A percentile compares a stretch with the other conserved stretches of the same genome.
Conservation (phyloP, 2,888 invertebrate genomes). For the Elysia crispata region DNA sequence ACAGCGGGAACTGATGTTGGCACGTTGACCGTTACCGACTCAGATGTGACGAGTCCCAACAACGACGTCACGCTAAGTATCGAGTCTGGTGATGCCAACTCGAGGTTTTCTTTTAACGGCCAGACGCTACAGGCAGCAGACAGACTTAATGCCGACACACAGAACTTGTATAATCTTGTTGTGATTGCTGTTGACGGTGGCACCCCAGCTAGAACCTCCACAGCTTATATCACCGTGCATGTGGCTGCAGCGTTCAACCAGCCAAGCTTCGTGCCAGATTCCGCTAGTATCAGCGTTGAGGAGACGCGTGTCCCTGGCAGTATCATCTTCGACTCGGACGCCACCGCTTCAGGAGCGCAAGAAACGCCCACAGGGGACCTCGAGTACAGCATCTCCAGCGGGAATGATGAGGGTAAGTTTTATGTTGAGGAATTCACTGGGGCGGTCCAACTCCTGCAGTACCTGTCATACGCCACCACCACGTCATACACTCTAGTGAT, state of each 20-base stretch:
- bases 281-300: not conserved
- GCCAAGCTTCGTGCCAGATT: not conserved
- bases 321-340: conserved; percentile 32
- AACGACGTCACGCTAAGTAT: conserved; percentile 59
- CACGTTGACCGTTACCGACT: conserved; percentile 52
- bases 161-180: conserved; percentile 18
- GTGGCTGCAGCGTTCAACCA: conserved; percentile 17
- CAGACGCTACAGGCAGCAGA: not conserved
- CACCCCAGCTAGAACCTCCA: conserved; percentile 52
- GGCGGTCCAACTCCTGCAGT: conserved; percentile 50
- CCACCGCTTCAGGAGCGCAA: conserved; percentile 22
- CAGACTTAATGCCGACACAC: conserved; percentile 10
- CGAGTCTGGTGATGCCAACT: conserved; percentile 25
- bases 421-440: conserved; percentile 58
- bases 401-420: conserved; percentile 58
- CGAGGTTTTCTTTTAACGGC: conserved; percentile 15
- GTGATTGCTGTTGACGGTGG: conserved; percentile 58
- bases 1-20: conserved; percentile 33
- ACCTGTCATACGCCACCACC: conserved; percentile 24
- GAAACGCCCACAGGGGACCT: conserved; percentile 46
- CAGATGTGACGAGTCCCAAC: conserved; percentile 55
- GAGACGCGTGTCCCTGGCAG: conserved; percentile 21
- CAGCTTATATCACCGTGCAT: conserved; percentile 46
- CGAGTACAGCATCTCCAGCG: conserved; percentile 57
- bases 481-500: conserved; percentile 35